These are phyloP conservation scores for Hassar affinis DNA, from an alignment of 2,113 vertebrate genomes.

Conservation along the genomic window DNA sequence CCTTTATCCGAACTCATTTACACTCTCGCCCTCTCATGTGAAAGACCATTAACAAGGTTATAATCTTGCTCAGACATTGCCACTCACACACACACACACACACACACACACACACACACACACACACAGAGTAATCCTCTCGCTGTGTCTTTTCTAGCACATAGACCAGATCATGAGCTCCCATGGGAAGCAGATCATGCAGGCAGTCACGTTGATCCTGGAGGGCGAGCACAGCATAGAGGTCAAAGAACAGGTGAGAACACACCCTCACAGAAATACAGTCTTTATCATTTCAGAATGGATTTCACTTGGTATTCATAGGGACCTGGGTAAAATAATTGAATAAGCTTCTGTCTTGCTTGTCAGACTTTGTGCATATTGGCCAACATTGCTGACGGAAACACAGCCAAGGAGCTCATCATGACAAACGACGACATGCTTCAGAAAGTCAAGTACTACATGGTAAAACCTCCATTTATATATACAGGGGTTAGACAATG, in stretches of 20 bases:
- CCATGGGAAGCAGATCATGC: constrained; percentile 98
- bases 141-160: constrained; percentile 74
- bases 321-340: neutral
- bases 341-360: neutral
- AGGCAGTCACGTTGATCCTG: constrained; percentile 96
- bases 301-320: neutral
- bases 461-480: constrained; percentile 77
- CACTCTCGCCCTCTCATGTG: neutral
- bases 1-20: neutral
- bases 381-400: constrained; percentile 95
- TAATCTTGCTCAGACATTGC: neutral
- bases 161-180: constrained; percentile 99
- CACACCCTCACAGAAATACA: neutral
- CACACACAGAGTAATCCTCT: constrained; percentile 23
- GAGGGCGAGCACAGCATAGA: constrained; percentile 95
- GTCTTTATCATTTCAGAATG: neutral
- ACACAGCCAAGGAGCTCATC: constrained; percentile 93
- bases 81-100: neutral
- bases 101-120: neutral
- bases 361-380: constrained; percentile 93
- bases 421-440: constrained; percentile 98
- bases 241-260: constrained; percentile 95
- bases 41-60: neutral
- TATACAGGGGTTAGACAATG: too few species aligned
- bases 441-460: constrained; percentile 98